Evolutionary conservation across 2,113 vertebrate species (phyloP), one percentile per base, ranked within the genome.

Genomic region (Phalacrocorax aristotelis): DNA sequence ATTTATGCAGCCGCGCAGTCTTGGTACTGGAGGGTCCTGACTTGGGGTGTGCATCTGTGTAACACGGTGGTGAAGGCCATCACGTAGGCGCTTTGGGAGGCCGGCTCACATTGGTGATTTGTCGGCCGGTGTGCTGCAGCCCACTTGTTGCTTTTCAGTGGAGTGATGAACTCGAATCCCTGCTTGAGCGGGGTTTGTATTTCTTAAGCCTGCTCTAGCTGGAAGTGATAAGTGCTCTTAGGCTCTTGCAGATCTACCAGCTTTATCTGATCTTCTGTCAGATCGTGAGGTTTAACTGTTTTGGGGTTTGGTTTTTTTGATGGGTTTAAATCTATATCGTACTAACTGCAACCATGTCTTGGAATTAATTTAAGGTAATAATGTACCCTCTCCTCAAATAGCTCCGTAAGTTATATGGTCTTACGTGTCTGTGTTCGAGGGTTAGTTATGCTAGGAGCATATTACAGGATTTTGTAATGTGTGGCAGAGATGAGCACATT

Each of bases 391-490:
- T 80, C 44, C 66, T 89, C 10, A 55, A 79, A 16, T 11, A 86
- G n/a, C 80, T 66, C 25, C 32, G 23, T 18, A 22, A n/a, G 32
- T 38, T 44, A 7, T 2, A 0, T 10, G 34, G 27, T 9, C 11
- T 13, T 21, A 20, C 2, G 15, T 57, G 55, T 11, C 36, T 48
- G 4, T 46, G 18, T 55, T 36, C 0, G 2, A 49, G 55, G 55
- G 21, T 16, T 69, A 9, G 22, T 27, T 27, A 9, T 6, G 44
- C 23, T 9, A 7, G 55, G 54, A 46, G 44, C 21, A 2, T 12
- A 1, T 30, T 27, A 4, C 0, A 4, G 61, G 23, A 2, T 22
- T 61, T 58, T 26, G 49, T 40, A 17, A 22, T 19, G 15, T 1
- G 7, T 15, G 11, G 40, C 46, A 8, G 3, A n/a, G 40, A 14